These are phyloP conservation scores for Heteromurus nitidus DNA, from an alignment of 2,888 invertebrate genomes.

Conservation along the genomic window DNA sequence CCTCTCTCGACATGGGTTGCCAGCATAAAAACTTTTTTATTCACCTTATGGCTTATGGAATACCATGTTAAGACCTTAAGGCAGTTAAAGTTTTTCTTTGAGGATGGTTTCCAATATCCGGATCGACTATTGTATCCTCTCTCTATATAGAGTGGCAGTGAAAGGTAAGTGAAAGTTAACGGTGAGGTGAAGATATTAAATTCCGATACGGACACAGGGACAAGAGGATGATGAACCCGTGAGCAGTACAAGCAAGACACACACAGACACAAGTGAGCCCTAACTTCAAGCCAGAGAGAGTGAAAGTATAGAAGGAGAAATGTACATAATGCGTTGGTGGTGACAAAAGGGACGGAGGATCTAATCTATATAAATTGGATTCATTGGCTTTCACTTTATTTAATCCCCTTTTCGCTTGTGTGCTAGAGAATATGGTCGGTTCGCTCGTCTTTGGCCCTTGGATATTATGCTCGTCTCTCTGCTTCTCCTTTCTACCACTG, in stretches of 20 bases:
- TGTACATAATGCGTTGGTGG: not conserved
- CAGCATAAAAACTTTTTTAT: not conserved
- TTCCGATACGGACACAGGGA: not conserved
- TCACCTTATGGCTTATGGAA: no score
- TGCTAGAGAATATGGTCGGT: no score
- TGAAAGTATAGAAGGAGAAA: no score
- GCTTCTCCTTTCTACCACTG: no score
- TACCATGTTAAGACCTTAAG: not conserved
- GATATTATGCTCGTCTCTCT: no score
- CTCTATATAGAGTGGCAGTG: no score
- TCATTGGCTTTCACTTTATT: conserved; percentile 57
- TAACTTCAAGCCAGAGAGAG: no score
- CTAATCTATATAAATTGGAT: conserved; percentile 51
- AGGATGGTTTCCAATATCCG: not conserved
- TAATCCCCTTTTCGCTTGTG: conserved; percentile 37
- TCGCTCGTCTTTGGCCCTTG: no score
- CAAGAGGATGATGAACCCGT: conserved; percentile 4
- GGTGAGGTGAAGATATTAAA: not conserved
- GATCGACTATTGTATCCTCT: no score
- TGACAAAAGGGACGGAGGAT: conserved; percentile 4
- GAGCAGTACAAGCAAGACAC: not conserved
- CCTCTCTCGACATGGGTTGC: not conserved
- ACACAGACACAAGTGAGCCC: not conserved
- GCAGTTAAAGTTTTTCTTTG: no score
- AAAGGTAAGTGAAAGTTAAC: not conserved